These are phyloP conservation scores for Lepidurus arcticus DNA, from an alignment of 1,140 invertebrate species.

Conservation along the genomic window DNA sequence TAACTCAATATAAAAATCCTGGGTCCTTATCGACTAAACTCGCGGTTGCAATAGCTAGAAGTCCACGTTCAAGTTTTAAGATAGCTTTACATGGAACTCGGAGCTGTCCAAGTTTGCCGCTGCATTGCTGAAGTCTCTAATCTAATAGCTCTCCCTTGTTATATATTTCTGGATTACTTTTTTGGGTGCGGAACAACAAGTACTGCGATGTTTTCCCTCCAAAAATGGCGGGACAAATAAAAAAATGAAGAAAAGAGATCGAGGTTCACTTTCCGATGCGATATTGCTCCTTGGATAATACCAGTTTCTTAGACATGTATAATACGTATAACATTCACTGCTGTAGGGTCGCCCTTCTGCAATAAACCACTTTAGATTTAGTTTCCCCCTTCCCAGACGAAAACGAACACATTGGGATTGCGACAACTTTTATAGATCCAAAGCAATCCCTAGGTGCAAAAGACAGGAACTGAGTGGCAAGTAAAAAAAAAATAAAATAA, in stretches of 20 bases:
- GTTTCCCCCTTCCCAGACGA: neutral
- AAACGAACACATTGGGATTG: neutral
- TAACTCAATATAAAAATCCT: too few species aligned
- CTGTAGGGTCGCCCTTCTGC: neutral
- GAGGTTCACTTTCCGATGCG: neutral
- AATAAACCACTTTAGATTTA: neutral
- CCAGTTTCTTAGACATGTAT: neutral
- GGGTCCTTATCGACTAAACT: too few species aligned
- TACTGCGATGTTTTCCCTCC: too few species aligned
- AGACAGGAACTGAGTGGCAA: neutral
- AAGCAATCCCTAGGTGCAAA: neutral
- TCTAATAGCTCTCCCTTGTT: neutral
- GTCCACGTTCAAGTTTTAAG: neutral
- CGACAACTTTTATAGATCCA: neutral
- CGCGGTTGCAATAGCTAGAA: neutral
- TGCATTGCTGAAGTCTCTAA: neutral
- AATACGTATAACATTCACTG: neutral
- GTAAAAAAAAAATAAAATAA: neutral
- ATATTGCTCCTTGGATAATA: neutral
- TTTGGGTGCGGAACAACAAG: too few species aligned
- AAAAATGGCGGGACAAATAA: too few species aligned
- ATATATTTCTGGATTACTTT: neutral
- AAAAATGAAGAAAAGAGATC: neutral
- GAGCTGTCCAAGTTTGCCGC: neutral
- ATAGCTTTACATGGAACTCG: neutral